Percentiles rank a stretch among this genome's conserved stretches.
phyloP scores from a whole-genome alignment of 2,888 invertebrate genomes.

The Embidobia sp. region DNA sequence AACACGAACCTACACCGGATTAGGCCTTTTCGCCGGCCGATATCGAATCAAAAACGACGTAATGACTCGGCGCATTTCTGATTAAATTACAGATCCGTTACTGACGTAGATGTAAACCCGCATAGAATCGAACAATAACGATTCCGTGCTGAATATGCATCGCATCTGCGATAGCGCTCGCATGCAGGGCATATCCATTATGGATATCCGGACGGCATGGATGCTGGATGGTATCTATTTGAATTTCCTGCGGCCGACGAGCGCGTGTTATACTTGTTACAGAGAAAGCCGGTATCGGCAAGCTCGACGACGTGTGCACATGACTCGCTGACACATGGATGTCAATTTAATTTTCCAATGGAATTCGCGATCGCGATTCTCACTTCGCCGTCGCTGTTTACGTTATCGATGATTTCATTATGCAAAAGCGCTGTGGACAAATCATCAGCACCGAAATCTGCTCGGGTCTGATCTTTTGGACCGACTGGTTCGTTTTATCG shows the following conservation, averaged over 20 bases:
- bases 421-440: slow-evolving; percentile 50
- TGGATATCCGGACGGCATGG: slow-evolving; percentile 69
- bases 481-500: slow-evolving; percentile 10
- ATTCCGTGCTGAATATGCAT: slow-evolving; percentile 75
- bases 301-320: slow-evolving; percentile 55
- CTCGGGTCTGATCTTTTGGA: slow-evolving; percentile 27
- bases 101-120: slow-evolving; percentile 63
- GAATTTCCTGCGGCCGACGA: slow-evolving; percentile 59
- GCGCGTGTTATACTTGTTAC: slow-evolving; percentile 58
- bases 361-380: slow-evolving; percentile 31
- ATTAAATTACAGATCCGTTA: slow-evolving; percentile 62
- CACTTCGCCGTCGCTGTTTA: slow-evolving; percentile 35
- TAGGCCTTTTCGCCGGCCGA: slow-evolving; percentile 1
- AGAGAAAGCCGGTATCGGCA: slow-evolving; percentile 56
- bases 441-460: slow-evolving; percentile 41
- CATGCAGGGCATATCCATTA: slow-evolving; percentile 74
- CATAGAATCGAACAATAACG: slow-evolving; percentile 70
- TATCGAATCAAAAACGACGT: slow-evolving; percentile 38
- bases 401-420: slow-evolving; percentile 56
- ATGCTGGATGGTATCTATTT: slow-evolving; percentile 66
- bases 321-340: slow-evolving; percentile 56
- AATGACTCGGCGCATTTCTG: slow-evolving; percentile 63
- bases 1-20: not conserved
- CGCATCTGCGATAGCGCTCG: slow-evolving; percentile 72
- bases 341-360: slow-evolving; percentile 64